Evolutionary conservation across 2,113 vertebrate genomes (phyloP).

Genomic region (rat (Rattus norvegicus)): GRCr8 NC_086020.1:119707501-119708000

Average conservation of each 20-base stretch:
- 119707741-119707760: neutral
- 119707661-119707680: neutral
- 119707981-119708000: conserved; percentile 68
- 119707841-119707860: neutral
- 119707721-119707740: neutral
- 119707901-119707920: conserved; percentile 66
- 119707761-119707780: neutral
- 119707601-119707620: conserved; percentile 62
- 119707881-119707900: neutral
- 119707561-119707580: conserved; percentile 55
- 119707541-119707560: neutral
- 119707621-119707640: neutral
- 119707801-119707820: neutral
- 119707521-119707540: neutral
- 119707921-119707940: conserved; percentile 64
- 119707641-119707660: neutral
- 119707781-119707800: too few relatives aligned
- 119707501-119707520: neutral
- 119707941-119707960: conserved; percentile 75
- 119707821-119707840: neutral
- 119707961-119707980: accelerated
- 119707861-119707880: neutral
- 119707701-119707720: neutral
- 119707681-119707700: neutral
- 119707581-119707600: conserved; percentile 73